These are phyloP conservation scores for Trematomus loennbergii DNA, from an alignment of 2,113 vertebrate species.

Conservation along the genomic window DNA sequence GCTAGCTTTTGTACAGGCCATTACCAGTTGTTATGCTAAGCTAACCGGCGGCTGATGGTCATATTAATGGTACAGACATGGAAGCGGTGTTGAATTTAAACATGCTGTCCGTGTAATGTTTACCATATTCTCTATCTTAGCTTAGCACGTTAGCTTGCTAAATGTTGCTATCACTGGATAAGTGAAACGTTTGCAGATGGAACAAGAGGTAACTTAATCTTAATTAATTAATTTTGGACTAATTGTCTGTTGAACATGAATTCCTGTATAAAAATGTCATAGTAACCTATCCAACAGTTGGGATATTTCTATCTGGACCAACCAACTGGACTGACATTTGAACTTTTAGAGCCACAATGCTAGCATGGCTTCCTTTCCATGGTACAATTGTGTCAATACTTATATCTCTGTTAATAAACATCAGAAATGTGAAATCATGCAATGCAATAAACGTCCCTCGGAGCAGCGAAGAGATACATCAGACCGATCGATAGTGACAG, in stretches of 20 bases:
- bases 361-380: neutral
- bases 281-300: neutral
- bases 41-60: no score
- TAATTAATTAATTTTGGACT: no score
- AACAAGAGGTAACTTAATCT: neutral
- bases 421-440: conserved; percentile 11
- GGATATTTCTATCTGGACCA: conserved; percentile 6
- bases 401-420: neutral
- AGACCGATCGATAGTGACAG: conserved; percentile 39
- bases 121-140: neutral
- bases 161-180: neutral
- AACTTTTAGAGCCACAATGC: neutral
- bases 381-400: neutral
- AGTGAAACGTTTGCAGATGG: neutral
- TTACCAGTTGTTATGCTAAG: no score
- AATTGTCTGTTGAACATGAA: neutral
- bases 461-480: neutral
- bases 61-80: no score
- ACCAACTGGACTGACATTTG: neutral
- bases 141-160: neutral
- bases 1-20: no score
- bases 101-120: neutral
- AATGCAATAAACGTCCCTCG: conserved; percentile 13
- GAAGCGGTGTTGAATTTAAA: no score
- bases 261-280: no score